phyloP scores from a whole-genome alignment of 2,113 vertebrate species.

The Datnioides undecimradiatus region DNA sequence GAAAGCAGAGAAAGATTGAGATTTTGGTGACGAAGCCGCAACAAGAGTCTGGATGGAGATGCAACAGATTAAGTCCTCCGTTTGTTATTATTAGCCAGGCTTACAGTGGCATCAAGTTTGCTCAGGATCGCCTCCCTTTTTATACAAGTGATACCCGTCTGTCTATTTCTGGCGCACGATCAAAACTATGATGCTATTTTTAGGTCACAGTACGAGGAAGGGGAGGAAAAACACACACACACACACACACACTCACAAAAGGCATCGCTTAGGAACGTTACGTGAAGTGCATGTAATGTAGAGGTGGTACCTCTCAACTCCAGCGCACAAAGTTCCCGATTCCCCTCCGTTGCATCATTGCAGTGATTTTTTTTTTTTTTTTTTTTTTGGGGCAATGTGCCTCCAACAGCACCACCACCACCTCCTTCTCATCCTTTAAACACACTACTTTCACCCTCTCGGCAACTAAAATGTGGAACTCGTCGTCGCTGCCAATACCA shows the following conservation, averaged over 20 bases:
- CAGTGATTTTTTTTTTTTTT: slow-evolving; percentile 83
- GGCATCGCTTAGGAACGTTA: slow-evolving; percentile 91
- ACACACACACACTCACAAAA: slow-evolving; percentile 93
- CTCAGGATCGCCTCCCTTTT: slow-evolving; percentile 93
- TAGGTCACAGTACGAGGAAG: slow-evolving; percentile 89
- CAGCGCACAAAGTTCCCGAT: slow-evolving; percentile 82
- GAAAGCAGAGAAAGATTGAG: slow-evolving; percentile 71
- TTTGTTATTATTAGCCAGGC: slow-evolving; percentile 82
- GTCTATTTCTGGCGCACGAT: slow-evolving; percentile 99
- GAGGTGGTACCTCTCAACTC: slow-evolving; percentile 85
- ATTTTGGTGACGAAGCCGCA: slow-evolving; percentile 61
- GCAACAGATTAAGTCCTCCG: slow-evolving; percentile 75
- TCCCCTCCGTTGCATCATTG: slow-evolving; percentile 87
- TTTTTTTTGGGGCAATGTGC: slow-evolving; percentile 60
- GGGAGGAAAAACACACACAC: slow-evolving; percentile 76
- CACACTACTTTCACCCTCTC: slow-evolving; percentile 70
- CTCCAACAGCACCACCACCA: slow-evolving; percentile 72
- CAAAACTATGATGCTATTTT: slow-evolving; percentile 98
- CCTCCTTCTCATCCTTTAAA: slow-evolving; percentile 76
- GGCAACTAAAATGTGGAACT: slow-evolving; percentile 53
- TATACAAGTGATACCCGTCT: slow-evolving; percentile 96
- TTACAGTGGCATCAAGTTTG: slow-evolving; percentile 91
- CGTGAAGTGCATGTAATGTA: slow-evolving; percentile 90
- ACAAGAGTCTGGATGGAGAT: slow-evolving; percentile 79
- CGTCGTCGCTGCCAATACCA: slow-evolving; percentile 61